Evolutionary conservation across 2,113 vertebrate species (phyloP).

Genomic region (Dipodomys spectabilis): DNA sequence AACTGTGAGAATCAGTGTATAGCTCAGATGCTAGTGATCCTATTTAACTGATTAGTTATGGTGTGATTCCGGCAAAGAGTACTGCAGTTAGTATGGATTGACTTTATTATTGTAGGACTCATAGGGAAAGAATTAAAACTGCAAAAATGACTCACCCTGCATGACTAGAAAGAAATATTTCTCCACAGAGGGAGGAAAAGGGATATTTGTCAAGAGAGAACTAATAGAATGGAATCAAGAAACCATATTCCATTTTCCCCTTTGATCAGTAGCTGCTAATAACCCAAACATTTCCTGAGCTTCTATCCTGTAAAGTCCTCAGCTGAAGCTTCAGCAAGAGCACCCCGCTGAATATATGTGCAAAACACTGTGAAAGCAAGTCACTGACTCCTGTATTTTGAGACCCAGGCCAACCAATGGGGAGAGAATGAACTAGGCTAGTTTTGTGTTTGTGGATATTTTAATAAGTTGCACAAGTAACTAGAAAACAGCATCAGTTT

Average conservation of each 20-base stretch:
- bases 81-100: not conserved
- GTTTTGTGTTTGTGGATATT: constrained; percentile 20
- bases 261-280: not conserved
- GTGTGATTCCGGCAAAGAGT: constrained; percentile 38
- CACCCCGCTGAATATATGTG: not conserved
- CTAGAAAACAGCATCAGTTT: not conserved
- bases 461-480: not conserved
- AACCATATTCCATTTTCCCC: not conserved
- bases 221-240: not conserved
- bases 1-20: not conserved
- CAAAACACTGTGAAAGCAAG: not conserved
- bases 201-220: not conserved
- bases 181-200: not conserved
- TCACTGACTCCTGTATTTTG: not conserved
- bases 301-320: not conserved
- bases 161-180: constrained; percentile 39
- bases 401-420: not conserved
- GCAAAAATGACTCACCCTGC: constrained; percentile 15
- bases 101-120: constrained; percentile 41
- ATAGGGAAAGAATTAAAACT: constrained; percentile 13
- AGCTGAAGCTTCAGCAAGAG: not conserved
- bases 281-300: not conserved
- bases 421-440: not conserved
- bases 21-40: not conserved
- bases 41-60: not conserved